These are phyloP conservation scores for Umimayanthus chanpuru DNA, from an alignment of 92 coral and sea anemone species.

Conservation along the genomic window DNA sequence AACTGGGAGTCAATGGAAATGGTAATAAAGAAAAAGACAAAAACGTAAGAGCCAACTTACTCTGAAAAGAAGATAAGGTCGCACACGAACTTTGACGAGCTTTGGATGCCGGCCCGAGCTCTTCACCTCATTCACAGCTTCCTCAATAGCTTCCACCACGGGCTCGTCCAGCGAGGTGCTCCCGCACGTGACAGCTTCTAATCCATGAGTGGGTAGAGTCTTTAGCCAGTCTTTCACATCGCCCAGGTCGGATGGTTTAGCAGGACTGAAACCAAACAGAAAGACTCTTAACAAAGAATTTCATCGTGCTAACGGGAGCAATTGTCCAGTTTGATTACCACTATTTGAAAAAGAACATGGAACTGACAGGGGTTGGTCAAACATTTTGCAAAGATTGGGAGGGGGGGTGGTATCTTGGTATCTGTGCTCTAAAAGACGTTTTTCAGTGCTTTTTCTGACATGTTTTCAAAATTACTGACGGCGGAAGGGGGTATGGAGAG, in stretches of 20 bases:
- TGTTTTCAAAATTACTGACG: too few species aligned
- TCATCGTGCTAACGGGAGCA: neutral
- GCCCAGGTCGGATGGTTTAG: slow-evolving; percentile 52
- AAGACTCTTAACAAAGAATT: neutral
- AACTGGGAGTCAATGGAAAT: neutral
- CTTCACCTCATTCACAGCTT: slow-evolving; percentile 52
- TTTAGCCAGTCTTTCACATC: slow-evolving; percentile 89
- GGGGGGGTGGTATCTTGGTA: too few species aligned
- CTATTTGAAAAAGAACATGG: neutral
- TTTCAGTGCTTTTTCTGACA: too few species aligned
- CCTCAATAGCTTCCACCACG: slow-evolving; percentile 76
- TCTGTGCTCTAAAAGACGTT: too few species aligned
- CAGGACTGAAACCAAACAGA: neutral
- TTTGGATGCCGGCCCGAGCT: slow-evolving; percentile 48
- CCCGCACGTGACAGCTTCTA: slow-evolving; percentile 86
- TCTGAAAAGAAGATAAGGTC: slow-evolving; percentile 84
- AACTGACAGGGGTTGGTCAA: neutral
- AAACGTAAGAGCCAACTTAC: slow-evolving; percentile 62
- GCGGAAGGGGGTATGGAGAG: too few species aligned
- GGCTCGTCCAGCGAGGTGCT: slow-evolving; percentile 90
- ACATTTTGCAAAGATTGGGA: too few species aligned
- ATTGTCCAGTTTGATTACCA: neutral
- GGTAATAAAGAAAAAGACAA: neutral
- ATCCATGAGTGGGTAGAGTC: slow-evolving; percentile 73
- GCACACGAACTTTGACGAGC: slow-evolving; percentile 91